Conservation (phyloP, 2,888 invertebrate genomes). For the Heliconius ismenius region DNA sequence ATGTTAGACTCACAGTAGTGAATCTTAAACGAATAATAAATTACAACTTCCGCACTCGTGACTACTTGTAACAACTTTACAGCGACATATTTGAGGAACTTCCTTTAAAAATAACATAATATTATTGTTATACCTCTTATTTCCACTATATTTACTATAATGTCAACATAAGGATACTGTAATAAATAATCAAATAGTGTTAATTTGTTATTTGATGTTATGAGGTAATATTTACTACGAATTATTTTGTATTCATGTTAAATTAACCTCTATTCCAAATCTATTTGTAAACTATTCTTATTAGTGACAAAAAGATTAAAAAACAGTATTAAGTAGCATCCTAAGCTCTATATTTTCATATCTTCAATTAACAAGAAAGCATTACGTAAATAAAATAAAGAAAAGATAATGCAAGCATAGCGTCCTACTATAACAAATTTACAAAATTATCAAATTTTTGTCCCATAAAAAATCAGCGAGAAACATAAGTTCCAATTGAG, state of each 20-base stretch:
- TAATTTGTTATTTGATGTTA: background rate
- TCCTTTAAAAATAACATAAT: slow-evolving; percentile 26
- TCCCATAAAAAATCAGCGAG: background rate
- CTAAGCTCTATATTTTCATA: no score
- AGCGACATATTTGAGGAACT: slow-evolving; percentile 14
- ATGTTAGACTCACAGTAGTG: slow-evolving; percentile 1
- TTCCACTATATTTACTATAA: background rate
- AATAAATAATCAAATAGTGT: background rate
- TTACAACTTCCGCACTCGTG: slow-evolving; percentile 18
- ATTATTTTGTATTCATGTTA: background rate
- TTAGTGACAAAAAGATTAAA: background rate
- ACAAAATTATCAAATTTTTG: background rate
- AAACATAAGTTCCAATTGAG: background rate
- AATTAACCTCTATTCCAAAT: background rate
- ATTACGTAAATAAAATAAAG: background rate
- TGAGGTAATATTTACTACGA: background rate
- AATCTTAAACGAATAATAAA: background rate
- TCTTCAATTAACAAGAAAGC: background rate
- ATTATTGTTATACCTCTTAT: slow-evolving; percentile 14
- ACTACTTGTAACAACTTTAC: background rate
- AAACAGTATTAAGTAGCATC: background rate
- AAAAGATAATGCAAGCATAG: slow-evolving; percentile 3
- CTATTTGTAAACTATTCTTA: background rate
- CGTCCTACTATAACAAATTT: background rate
- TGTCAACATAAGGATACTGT: slow-evolving; percentile 4